phyloP scores from a whole-genome alignment of 2,113 vertebrate species.

The Oxyruncus cristatus region DNA sequence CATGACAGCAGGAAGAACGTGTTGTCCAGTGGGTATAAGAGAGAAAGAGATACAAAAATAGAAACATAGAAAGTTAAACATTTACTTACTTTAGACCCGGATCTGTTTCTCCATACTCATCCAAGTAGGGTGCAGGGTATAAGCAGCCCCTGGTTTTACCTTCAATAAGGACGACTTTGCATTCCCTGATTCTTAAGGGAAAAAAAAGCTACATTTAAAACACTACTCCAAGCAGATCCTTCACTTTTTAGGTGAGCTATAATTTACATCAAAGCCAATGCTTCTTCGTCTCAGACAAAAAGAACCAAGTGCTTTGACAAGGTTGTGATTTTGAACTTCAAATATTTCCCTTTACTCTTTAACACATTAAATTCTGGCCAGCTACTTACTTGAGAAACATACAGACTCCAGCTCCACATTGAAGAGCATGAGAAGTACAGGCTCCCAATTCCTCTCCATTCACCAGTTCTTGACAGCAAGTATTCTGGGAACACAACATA shows the following conservation, averaged over 20 bases:
- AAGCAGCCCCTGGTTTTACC: conserved; percentile 91
- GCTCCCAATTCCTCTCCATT: conserved; percentile 92
- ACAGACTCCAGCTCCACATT: conserved; percentile 93
- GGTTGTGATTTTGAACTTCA: neutral
- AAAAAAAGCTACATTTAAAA: conserved; percentile 32
- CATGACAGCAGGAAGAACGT: neutral
- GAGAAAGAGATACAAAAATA: neutral
- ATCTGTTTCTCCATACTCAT: conserved; percentile 98
- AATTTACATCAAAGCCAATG: neutral
- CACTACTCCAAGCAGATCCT: neutral
- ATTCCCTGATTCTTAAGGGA: conserved; percentile 88
- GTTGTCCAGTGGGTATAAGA: neutral
- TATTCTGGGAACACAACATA: conserved; percentile 93
- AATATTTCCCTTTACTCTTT: neutral
- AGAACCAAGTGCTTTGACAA: neutral
- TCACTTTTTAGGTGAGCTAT: neutral
- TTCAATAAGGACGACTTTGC: conserved; percentile 92
- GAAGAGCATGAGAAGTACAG: conserved; percentile 90
- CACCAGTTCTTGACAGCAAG: conserved; percentile 89
- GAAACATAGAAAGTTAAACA: neutral
- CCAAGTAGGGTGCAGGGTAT: conserved; percentile 93
- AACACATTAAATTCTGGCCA: neutral
- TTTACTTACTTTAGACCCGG: conserved; percentile 86
- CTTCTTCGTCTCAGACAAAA: neutral
- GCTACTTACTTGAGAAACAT: conserved; percentile 91